Evolutionary conservation across 92 coral and sea anemone genomes (phyloP).

Genomic region (Phenganax stokvisi): DNA sequence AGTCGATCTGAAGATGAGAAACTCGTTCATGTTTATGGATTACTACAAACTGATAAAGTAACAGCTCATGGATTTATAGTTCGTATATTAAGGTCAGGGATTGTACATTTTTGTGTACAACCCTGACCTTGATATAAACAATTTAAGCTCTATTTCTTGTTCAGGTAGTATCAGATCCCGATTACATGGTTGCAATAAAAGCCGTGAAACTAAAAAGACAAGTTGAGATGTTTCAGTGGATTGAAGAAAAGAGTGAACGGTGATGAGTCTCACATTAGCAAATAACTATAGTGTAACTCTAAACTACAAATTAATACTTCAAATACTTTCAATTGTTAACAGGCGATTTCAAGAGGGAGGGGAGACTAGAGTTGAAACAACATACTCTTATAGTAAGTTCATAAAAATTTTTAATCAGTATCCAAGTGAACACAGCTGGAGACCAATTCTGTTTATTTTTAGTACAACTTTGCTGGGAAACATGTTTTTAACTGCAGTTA

Average conservation of each 20-base stretch:
- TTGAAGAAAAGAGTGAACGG: conserved; percentile 79
- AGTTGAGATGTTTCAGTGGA: conserved; percentile 98
- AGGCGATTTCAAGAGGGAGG: conserved; percentile 84
- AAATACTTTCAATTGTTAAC: conserved; percentile 7
- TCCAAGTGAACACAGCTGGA: too few relatives aligned
- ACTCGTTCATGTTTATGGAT: conserved; percentile 69
- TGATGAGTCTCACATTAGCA: not conserved
- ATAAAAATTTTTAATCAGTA: too few relatives aligned
- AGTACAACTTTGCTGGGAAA: not conserved
- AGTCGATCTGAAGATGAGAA: conserved; percentile 50
- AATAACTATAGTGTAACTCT: not conserved
- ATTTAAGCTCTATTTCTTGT: not conserved
- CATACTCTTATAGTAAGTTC: conserved; percentile 82
- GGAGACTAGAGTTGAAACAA: conserved; percentile 73
- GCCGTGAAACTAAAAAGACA: conserved; percentile 80
- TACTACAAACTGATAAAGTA: conserved; percentile 73
- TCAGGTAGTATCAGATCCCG: conserved; percentile 72
- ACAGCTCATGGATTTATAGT: not conserved
- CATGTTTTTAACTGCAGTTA: not conserved
- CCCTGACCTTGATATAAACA: too few relatives aligned
- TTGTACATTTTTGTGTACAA: not conserved
- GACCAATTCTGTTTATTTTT: not conserved
- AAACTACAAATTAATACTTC: not conserved
- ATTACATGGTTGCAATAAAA: conserved; percentile 73
- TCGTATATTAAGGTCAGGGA: not conserved